Evolutionary conservation across 2,888 invertebrate genomes (phyloP).

Genomic region (Netelia inedita): DNA sequence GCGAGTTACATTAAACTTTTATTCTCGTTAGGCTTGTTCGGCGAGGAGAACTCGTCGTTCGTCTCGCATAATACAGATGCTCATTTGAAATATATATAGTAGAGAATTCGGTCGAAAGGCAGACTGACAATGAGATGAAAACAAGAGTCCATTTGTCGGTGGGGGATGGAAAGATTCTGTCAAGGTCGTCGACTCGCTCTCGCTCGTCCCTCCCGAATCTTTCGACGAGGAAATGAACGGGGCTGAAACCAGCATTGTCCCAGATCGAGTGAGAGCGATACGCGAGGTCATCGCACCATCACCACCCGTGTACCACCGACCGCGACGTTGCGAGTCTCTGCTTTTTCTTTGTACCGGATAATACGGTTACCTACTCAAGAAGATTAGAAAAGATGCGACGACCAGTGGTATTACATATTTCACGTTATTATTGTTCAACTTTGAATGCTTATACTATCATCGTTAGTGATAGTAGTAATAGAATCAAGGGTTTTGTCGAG

Average conservation of each 20-base stretch:
- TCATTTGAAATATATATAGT: background rate
- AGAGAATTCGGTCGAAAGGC: background rate
- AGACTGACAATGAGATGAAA: background rate
- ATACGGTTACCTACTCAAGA: background rate
- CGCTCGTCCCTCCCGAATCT: background rate
- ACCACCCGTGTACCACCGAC: background rate
- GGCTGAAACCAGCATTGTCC: slow-evolving; percentile 11
- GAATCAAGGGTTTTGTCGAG: too few relatives aligned
- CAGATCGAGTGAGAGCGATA: slow-evolving; percentile 18
- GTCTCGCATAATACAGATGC: background rate
- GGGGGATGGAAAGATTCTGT: slow-evolving; percentile 70
- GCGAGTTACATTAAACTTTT: background rate
- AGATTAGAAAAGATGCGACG: background rate
- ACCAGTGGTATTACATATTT: background rate
- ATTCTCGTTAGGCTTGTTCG: background rate
- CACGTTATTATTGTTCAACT: background rate
- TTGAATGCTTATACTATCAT: background rate
- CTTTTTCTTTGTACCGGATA: background rate
- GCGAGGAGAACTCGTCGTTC: too few relatives aligned
- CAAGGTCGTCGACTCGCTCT: slow-evolving; percentile 68
- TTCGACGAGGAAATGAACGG: slow-evolving; percentile 42
- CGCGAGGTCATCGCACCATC: slow-evolving; percentile 13
- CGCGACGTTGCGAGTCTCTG: background rate
- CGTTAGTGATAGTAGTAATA: too few relatives aligned
- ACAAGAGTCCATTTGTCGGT: slow-evolving; percentile 67